These are phyloP conservation scores for Eristalis intricaria DNA, from an alignment of 2,888 invertebrate species.

Conservation along the genomic window DNA sequence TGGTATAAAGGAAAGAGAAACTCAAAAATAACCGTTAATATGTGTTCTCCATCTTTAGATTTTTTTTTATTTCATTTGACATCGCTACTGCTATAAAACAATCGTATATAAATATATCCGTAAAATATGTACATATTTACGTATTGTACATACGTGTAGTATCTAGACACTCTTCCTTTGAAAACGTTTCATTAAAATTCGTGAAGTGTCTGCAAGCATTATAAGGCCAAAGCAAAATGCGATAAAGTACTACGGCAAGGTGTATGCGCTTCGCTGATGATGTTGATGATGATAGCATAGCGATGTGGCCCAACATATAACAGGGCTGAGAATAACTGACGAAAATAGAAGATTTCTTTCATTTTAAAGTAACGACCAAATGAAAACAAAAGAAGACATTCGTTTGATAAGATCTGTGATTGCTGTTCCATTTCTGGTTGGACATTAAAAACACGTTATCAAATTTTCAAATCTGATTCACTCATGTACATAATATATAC, in stretches of 20 bases:
- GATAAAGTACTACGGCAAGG: conserved; percentile 66
- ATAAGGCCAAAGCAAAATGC: conserved; percentile 69
- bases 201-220: conserved; percentile 70
- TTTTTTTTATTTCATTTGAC: conserved; percentile 36
- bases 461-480: conserved; percentile 51
- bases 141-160: conserved; percentile 19
- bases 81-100: conserved; percentile 19
- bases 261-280: conserved; percentile 55
- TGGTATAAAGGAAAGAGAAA: conserved; percentile 22
- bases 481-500: conserved; percentile 13
- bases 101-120: conserved; percentile 24
- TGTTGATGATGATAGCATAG: conserved; percentile 53
- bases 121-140: conserved; percentile 14
- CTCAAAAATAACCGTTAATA: conserved; percentile 65
- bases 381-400: conserved; percentile 49
- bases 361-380: conserved; percentile 55
- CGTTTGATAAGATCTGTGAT: conserved; percentile 60
- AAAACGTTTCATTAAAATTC: conserved; percentile 73
- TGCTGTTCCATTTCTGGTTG: conserved; percentile 53
- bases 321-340: conserved; percentile 55
- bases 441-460: conserved; percentile 58
- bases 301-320: conserved; percentile 53
- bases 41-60: conserved; percentile 53
- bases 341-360: conserved; percentile 48
- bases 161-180: conserved; percentile 49